Conservation (phyloP, 2,113 vertebrate genomes). For the Emydocephalus ijimae region DNA sequence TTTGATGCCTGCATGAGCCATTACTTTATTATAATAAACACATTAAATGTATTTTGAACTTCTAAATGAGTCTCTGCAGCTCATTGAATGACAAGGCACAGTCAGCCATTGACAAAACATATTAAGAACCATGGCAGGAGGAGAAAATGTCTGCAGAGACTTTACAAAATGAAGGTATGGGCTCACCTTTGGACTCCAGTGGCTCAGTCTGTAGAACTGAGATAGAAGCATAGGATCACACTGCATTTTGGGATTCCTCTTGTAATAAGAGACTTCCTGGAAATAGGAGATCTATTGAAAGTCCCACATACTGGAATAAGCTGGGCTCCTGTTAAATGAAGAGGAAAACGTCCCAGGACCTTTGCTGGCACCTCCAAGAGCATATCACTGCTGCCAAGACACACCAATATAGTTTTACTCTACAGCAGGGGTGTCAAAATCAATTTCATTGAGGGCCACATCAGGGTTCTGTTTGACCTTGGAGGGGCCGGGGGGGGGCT, state of each 20-base stretch:
- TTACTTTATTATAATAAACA: constrained; percentile 19
- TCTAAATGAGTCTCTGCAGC: constrained; percentile 3
- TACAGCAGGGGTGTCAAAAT: neutral
- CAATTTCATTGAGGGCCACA: no score
- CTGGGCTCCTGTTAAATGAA: neutral
- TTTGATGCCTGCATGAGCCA: constrained; percentile 5
- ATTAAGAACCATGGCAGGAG: neutral
- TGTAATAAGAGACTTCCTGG: neutral
- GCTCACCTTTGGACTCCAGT: neutral
- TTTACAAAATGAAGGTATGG: neutral
- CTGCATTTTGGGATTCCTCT: neutral
- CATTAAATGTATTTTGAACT: constrained; percentile 15
- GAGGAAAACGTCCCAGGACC: neutral
- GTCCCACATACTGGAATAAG: neutral
- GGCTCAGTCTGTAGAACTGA: neutral
- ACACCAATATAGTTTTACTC: neutral
- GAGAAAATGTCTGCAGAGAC: neutral
- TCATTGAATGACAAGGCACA: neutral
- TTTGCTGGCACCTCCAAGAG: neutral
- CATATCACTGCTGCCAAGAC: neutral
- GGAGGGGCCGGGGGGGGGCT: no score
- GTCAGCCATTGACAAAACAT: neutral
- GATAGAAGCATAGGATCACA: neutral
- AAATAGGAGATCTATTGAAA: neutral
- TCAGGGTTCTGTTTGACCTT: no score